Conservation (phyloP, 2,888 invertebrate genomes). For the Zelleria hepariella region DNA sequence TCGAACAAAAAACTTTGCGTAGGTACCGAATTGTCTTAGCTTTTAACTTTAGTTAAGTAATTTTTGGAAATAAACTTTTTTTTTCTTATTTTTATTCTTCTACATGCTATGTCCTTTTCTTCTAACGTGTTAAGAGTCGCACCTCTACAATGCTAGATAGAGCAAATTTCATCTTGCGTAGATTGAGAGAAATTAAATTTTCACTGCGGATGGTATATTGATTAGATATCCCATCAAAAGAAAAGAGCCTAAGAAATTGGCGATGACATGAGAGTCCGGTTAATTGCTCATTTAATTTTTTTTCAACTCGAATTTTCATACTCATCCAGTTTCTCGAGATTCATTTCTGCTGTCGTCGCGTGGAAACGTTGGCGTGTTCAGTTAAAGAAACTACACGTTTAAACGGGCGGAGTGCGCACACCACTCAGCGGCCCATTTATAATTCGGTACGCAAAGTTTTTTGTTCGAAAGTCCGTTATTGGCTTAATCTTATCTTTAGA, state of each 20-base stretch:
- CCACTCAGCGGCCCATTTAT: conserved; percentile 12
- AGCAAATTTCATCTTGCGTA: conserved; percentile 50
- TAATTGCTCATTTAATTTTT: neutral
- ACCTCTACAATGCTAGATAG: conserved; percentile 37
- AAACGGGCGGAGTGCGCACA: conserved; percentile 17
- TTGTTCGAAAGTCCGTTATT: too few relatives aligned
- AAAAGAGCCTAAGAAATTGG: neutral
- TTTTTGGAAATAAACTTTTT: too few relatives aligned
- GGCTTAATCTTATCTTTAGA: too few relatives aligned
- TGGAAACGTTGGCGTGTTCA: conserved; percentile 19
- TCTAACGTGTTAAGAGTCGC: too few relatives aligned
- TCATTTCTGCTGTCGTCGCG: conserved; percentile 16
- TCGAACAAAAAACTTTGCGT: too few relatives aligned
- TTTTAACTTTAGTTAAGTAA: too few relatives aligned
- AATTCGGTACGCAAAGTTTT: too few relatives aligned
- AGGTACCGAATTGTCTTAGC: too few relatives aligned
- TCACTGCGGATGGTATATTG: conserved; percentile 29
- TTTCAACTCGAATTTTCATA: neutral
- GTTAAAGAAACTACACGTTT: conserved; percentile 16
- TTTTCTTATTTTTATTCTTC: too few relatives aligned
- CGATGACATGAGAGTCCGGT: neutral
- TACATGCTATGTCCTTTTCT: too few relatives aligned
- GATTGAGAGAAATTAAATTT: conserved; percentile 53
- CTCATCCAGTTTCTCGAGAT: neutral
- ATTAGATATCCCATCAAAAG: conserved; percentile 17